phyloP scores from a whole-genome alignment of 1,140 invertebrate genomes.

The Drosophila micromelanica region DNA sequence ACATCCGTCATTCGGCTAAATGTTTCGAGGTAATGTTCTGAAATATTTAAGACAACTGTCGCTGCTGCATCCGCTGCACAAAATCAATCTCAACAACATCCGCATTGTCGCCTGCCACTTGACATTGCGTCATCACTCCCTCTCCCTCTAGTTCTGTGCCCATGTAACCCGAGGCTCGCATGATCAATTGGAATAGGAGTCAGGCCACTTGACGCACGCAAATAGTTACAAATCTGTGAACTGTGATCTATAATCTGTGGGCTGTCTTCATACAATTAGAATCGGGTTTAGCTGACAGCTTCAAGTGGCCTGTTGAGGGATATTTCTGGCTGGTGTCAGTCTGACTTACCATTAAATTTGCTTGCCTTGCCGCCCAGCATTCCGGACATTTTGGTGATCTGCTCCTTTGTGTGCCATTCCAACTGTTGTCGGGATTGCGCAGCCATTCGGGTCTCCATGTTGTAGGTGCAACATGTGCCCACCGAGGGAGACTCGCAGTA shows the following conservation, averaged over 20 bases:
- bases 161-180: slow-evolving; percentile 62
- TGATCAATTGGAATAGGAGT: slow-evolving; percentile 36
- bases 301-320: slow-evolving; percentile 64
- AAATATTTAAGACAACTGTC: slow-evolving; percentile 53
- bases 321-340: slow-evolving; percentile 18
- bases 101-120: slow-evolving; percentile 71
- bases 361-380: slow-evolving; percentile 84
- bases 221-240: slow-evolving; percentile 45
- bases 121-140: slow-evolving; percentile 29
- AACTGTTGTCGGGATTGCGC: slow-evolving; percentile 78
- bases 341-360: slow-evolving; percentile 85
- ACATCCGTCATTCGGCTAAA: slow-evolving; percentile 54
- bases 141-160: not conserved
- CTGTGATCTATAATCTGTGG: slow-evolving; percentile 36
- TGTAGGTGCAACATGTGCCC: slow-evolving; percentile 83
- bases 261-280: slow-evolving; percentile 37
- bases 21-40: slow-evolving; percentile 52
- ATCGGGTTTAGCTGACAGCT: slow-evolving; percentile 39
- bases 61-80: slow-evolving; percentile 56
- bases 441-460: slow-evolving; percentile 82
- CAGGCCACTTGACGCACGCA: slow-evolving; percentile 63
- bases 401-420: slow-evolving; percentile 81
- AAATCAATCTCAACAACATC: slow-evolving; percentile 67
- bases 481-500: slow-evolving; percentile 80
- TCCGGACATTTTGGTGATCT: slow-evolving; percentile 84